Conservation (phyloP, 2,113 vertebrate species). For the Isurus oxyrinchus region DNA sequence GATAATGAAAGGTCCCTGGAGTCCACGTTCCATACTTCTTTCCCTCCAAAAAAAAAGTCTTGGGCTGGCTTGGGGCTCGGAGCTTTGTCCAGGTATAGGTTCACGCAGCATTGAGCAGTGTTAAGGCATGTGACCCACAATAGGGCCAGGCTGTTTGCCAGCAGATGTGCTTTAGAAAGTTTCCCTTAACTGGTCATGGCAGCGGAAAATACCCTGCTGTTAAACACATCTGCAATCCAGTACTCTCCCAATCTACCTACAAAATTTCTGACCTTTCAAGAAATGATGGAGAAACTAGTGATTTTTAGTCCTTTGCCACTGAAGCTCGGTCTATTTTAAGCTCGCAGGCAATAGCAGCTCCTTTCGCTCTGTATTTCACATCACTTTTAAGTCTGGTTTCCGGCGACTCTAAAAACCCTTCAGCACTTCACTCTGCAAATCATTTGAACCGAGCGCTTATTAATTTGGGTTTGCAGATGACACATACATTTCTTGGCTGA, state of each 20-base stretch:
- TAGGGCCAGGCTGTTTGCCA: constrained; percentile 95
- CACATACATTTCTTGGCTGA: constrained; percentile 78
- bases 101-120: constrained; percentile 70
- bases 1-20: constrained; percentile 86
- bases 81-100: constrained; percentile 76
- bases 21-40: constrained; percentile 57
- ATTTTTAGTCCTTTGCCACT: constrained; percentile 70
- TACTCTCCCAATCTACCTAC: constrained; percentile 80
- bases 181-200: constrained; percentile 93
- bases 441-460: constrained; percentile 78
- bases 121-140: constrained; percentile 86
- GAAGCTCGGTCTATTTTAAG: constrained; percentile 78
- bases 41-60: constrained; percentile 56
- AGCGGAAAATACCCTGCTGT: constrained; percentile 97
- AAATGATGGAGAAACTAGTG: constrained; percentile 85
- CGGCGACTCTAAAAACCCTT: constrained; percentile 73
- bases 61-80: constrained; percentile 70
- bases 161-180: constrained; percentile 93
- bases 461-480: constrained; percentile 93
- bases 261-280: constrained; percentile 96
- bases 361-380: constrained; percentile 83
- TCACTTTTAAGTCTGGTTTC: constrained; percentile 83
- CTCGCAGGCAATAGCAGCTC: constrained; percentile 81
- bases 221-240: constrained; percentile 83
- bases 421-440: constrained; percentile 81